Evolutionary conservation across 2,888 invertebrate genomes (phyloP), one percentile per base, ranked within the genome.

Genomic region (Aporophyla nigra): DNA sequence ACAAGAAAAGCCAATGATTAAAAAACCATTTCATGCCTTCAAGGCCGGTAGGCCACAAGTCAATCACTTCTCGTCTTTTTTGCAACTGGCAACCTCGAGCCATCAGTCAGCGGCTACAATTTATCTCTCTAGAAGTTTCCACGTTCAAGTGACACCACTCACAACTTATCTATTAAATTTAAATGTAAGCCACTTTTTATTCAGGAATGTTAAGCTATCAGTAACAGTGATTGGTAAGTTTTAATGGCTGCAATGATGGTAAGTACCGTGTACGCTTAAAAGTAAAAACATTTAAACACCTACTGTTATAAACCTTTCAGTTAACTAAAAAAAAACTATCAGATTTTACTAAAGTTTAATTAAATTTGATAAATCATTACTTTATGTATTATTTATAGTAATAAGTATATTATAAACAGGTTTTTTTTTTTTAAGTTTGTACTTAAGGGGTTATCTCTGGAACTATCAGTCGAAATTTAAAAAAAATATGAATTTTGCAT

Each of bases 141-240:
- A 80, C 88, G 82, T 74, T 83, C 86, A 87, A 87, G 89, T 91
- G 92, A 91, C 91, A 91, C 86, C 91, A 88, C 80, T 86, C 88
- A 79, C 84, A 88, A 90, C 89, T 91, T 92, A 91, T 91, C 92
- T 91, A 87, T 85, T n/a, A n/a, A n/a, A n/a, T 33, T 89, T 87
- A 86, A 77, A 72, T 74, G 74, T 71, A 63, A 83, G 74, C 61
- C 77, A 82, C 69, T 85, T 88, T 90, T 85, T 79, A 82, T 80
- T 78, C 59, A 74, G n/a, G 54, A 59, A 75, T 71, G 58, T 46
- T 59, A 33, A 75, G 43, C 62, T 63, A 73, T 59, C 69, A 27
- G 54, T 27, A 27, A 6, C 5, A 58, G 54, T 59, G 51, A 71
- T 68, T 61, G 16, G 58, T 16, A 16, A 59, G 40, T 54, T 67